Conservation (phyloP, 2,888 invertebrate species). For the Dexiosoma caninum region DNA sequence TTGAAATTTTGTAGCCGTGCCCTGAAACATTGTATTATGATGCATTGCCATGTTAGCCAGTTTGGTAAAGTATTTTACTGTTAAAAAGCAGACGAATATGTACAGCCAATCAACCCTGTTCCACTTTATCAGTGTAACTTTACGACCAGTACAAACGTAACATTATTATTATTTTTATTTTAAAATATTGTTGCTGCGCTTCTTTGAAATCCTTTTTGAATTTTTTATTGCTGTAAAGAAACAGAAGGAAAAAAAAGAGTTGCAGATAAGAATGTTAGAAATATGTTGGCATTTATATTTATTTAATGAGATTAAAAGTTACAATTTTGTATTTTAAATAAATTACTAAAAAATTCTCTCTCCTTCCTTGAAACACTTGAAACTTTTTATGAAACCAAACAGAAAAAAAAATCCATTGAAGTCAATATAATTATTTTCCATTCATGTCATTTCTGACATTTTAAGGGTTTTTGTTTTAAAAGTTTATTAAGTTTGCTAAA, state of each 20-base stretch:
- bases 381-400: background rate
- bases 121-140: background rate
- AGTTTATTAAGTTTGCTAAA: constrained; percentile 39
- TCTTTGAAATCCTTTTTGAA: background rate
- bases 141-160: constrained; percentile 13
- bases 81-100: background rate
- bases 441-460: background rate
- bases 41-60: constrained; percentile 65
- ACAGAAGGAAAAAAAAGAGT: constrained; percentile 50
- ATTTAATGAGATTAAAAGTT: constrained; percentile 43
- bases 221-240: constrained; percentile 44
- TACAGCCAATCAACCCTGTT: background rate
- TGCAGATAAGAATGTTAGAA: constrained; percentile 13
- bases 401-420: background rate
- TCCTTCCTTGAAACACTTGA: background rate
- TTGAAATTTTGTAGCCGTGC: constrained; percentile 74
- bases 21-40: constrained; percentile 72
- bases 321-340: constrained; percentile 5
- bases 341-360: background rate
- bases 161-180: constrained; percentile 14
- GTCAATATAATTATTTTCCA: background rate
- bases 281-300: constrained; percentile 6
- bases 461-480: constrained; percentile 14
- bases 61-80: constrained; percentile 11
- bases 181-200: background rate